Evolutionary conservation across 2,888 invertebrate species (phyloP).

Genomic region (Tubulanus polymorphus): DNA sequence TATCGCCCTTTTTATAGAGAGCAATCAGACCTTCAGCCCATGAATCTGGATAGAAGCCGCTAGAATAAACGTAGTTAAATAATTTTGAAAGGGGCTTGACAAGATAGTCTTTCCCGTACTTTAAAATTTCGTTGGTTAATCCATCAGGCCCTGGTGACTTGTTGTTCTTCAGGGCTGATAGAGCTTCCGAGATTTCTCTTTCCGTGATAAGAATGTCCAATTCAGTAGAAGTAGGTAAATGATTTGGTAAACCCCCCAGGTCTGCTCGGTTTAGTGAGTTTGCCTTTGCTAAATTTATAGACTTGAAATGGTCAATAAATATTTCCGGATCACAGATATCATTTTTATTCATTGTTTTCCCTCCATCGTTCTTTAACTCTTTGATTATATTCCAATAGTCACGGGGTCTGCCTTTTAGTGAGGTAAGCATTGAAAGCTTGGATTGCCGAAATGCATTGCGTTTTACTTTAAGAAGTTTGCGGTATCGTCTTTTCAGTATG

Average conservation of each 20-base stretch:
- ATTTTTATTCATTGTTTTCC: too few species aligned
- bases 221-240: too few species aligned
- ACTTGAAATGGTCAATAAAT: too few species aligned
- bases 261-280: too few species aligned
- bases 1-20: neutral
- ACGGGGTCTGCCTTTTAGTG: too few species aligned
- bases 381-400: too few species aligned
- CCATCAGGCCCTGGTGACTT: neutral
- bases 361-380: too few species aligned
- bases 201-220: neutral
- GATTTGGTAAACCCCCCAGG: too few species aligned
- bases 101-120: neutral
- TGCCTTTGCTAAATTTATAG: too few species aligned
- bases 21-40: neutral
- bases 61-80: neutral
- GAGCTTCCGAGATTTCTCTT: neutral
- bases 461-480: neutral
- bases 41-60: neutral
- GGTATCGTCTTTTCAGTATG: neutral
- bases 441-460: neutral
- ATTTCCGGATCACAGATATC: too few species aligned
- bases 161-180: neutral
- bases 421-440: too few species aligned
- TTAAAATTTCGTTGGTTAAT: neutral
- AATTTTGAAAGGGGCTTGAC: neutral